Percentiles rank a stretch among this genome's conserved stretches.
Conservation (phyloP, 2,797 vertebrate species). For the Gila robusta region DNA sequence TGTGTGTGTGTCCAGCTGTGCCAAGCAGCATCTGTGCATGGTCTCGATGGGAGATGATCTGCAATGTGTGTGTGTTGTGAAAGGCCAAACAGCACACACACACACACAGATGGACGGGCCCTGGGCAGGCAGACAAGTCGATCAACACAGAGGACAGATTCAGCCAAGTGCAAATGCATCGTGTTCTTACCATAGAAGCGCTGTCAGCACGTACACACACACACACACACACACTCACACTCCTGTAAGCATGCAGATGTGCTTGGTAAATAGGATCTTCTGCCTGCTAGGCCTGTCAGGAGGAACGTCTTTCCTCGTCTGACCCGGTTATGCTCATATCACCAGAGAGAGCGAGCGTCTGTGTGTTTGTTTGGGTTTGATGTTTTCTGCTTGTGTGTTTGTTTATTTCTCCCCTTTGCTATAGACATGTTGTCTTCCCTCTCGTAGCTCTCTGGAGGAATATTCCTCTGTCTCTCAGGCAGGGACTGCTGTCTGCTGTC, state of each 20-base stretch:
- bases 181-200: conserved; percentile 76
- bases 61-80: conserved; percentile 26
- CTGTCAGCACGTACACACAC: conserved; percentile 66
- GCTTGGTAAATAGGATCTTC: conserved; percentile 60
- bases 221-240: conserved; percentile 62
- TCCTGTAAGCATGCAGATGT: conserved; percentile 64
- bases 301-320: conserved; percentile 54
- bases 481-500: conserved; percentile 43
- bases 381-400: conserved; percentile 44
- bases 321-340: conserved; percentile 41
- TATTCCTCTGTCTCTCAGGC: conserved; percentile 45
- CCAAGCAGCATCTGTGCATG: not conserved
- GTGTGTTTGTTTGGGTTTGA: conserved; percentile 48
- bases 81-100: conserved; percentile 30
- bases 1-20: conserved; percentile 52
- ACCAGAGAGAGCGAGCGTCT: conserved; percentile 24
- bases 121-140: conserved; percentile 69
- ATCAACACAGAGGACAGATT: conserved; percentile 73
- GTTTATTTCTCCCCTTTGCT: conserved; percentile 43
- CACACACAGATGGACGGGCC: conserved; percentile 82
- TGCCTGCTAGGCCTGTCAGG: conserved; percentile 61
- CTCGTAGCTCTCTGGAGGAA: conserved; percentile 30
- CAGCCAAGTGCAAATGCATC: conserved; percentile 77
- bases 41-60: conserved; percentile 39
- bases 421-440: conserved; percentile 39